These are phyloP conservation scores for Glyptemys insculpta DNA, from an alignment of 2,797 vertebrate genomes.

Conservation along the genomic window DNA sequence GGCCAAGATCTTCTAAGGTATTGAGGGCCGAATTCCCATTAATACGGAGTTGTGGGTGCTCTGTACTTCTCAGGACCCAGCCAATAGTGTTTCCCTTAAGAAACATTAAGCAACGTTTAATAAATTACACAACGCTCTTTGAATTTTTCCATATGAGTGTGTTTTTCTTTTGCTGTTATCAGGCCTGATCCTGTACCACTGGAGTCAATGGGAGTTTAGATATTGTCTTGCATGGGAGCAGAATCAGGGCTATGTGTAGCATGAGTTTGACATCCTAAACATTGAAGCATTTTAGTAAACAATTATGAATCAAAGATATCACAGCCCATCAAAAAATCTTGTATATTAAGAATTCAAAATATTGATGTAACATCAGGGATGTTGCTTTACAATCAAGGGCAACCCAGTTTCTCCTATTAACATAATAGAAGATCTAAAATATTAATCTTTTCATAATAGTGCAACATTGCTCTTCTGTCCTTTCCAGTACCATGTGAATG, in stretches of 20 bases:
- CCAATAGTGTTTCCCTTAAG: fast-evolving
- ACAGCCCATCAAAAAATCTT: not conserved
- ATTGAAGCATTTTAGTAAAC: not conserved
- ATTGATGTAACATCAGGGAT: not conserved
- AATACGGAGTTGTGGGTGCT: not conserved
- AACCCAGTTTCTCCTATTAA: not conserved
- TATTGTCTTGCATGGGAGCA: not conserved
- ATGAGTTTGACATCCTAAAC: not conserved
- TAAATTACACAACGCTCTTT: not conserved
- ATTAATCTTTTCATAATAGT: not conserved
- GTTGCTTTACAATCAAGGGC: not conserved
- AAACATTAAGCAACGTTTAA: not conserved
- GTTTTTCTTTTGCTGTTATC: not conserved
- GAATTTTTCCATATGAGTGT: fast-evolving
- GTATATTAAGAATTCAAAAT: not conserved
- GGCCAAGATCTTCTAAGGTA: not conserved
- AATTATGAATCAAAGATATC: not conserved
- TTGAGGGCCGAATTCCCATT: not conserved
- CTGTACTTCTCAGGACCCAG: not conserved
- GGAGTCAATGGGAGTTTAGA: not conserved
- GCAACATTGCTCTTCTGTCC: not conserved
- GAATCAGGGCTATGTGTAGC: not conserved
- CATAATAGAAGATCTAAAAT: not conserved
- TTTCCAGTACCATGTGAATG: not conserved
- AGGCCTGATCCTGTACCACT: not conserved